These are phyloP conservation scores for Drosophila kanapiae DNA, from an alignment of 1,140 invertebrate species.

Conservation along the genomic window DNA sequence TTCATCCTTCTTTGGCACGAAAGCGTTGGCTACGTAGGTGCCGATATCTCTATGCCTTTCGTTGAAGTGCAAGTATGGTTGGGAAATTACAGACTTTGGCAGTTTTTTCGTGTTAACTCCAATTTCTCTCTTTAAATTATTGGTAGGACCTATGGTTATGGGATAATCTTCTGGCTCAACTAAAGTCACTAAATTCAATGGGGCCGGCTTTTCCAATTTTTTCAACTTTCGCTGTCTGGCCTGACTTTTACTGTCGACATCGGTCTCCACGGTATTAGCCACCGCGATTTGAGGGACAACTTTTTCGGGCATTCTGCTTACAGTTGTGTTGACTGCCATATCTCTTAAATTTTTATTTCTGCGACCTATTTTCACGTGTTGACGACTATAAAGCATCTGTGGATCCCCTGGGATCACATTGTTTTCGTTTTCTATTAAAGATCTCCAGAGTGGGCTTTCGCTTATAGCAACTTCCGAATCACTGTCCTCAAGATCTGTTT, in stretches of 20 bases:
- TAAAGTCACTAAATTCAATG: too few relatives aligned
- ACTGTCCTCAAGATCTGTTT: too few relatives aligned
- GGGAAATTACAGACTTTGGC: not conserved
- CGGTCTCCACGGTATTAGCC: not conserved
- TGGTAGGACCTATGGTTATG: not conserved
- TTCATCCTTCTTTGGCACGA: constrained; percentile 1
- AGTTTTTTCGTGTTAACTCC: constrained; percentile 30
- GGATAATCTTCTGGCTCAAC: not conserved
- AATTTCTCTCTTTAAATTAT: not conserved
- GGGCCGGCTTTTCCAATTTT: not conserved
- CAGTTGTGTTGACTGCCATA: constrained; percentile 10
- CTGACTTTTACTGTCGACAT: not conserved
- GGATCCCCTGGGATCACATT: not conserved
- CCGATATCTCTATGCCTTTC: constrained; percentile 7
- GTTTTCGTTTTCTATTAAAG: too few relatives aligned
- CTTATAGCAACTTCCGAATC: too few relatives aligned
- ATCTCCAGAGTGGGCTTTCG: too few relatives aligned
- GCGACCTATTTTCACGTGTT: not conserved
- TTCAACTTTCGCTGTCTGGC: not conserved
- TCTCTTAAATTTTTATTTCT: not conserved
- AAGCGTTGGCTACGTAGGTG: not conserved
- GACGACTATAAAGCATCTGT: not conserved
- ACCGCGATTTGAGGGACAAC: not conserved
- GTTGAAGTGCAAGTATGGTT: not conserved
- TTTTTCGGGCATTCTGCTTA: constrained; percentile 8